Evolutionary conservation across 2,888 invertebrate genomes (phyloP).

Genomic region (Troilus luridus): DNA sequence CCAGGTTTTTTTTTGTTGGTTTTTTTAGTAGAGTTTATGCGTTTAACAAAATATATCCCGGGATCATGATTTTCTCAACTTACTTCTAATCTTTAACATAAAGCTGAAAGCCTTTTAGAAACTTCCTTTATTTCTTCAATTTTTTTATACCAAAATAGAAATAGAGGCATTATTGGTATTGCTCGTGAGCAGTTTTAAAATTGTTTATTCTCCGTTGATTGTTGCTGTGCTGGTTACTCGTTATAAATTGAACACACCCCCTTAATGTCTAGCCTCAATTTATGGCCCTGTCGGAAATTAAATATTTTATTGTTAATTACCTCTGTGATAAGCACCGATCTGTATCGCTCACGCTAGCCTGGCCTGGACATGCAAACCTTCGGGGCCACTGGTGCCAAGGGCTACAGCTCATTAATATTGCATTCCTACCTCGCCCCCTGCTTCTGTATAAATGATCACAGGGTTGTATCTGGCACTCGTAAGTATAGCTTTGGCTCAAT

Average conservation of each 20-base stretch:
- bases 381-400: neutral
- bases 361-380: neutral
- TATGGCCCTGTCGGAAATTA: neutral
- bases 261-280: neutral
- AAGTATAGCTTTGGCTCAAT: neutral
- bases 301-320: neutral
- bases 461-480: neutral
- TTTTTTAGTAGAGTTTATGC: no score
- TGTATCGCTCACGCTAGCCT: neutral
- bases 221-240: neutral
- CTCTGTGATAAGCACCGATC: neutral
- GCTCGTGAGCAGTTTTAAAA: no score
- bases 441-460: neutral
- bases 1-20: no score
- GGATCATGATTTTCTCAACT: no score
- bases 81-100: no score
- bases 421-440: neutral
- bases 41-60: no score
- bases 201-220: neutral
- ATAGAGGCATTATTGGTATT: no score
- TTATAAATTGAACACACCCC: neutral
- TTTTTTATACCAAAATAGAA: no score
- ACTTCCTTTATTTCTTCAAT: no score
- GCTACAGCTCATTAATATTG: neutral
- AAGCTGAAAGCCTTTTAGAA: no score